phyloP scores from a whole-genome alignment of 1,140 invertebrate genomes.

The Tachypleus tridentatus region DNA sequence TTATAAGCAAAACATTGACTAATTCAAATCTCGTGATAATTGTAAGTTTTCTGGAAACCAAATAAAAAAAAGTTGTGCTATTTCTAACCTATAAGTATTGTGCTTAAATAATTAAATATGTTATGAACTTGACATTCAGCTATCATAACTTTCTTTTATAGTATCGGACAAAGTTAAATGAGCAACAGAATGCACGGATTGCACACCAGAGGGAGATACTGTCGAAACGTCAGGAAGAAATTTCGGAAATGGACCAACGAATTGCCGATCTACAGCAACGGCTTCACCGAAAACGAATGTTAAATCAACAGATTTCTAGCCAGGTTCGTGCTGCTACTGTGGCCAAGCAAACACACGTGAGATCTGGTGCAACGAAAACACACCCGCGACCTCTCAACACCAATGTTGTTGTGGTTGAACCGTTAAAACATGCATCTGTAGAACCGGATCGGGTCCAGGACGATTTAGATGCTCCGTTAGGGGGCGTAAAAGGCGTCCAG shows the following conservation, averaged over 20 bases:
- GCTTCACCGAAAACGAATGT: slow-evolving; percentile 68
- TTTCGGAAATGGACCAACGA: slow-evolving; percentile 76
- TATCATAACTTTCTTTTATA: slow-evolving; percentile 31
- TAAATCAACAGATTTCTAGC: slow-evolving; percentile 70
- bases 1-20: no score
- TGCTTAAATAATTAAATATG: no score
- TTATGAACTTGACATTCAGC: no score
- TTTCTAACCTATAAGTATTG: neutral
- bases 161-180: slow-evolving; percentile 91
- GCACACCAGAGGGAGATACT: slow-evolving; percentile 73
- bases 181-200: slow-evolving; percentile 79
- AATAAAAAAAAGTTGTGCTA: slow-evolving; percentile 3
- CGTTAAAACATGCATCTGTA: slow-evolving; percentile 53
- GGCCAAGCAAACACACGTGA: slow-evolving; percentile 27
- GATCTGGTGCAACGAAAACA: neutral
- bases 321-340: slow-evolving; percentile 42
- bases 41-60: no score
- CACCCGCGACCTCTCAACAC: slow-evolving; percentile 19
- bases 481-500: no score
- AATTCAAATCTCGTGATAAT: no score
- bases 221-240: slow-evolving; percentile 72
- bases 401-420: slow-evolving; percentile 70
- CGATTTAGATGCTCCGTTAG: slow-evolving; percentile 25
- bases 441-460: slow-evolving; percentile 26
- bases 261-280: slow-evolving; percentile 86